Evolutionary conservation across 2,113 vertebrate genomes (phyloP).

Genomic region (Tapirus terrestris): DNA sequence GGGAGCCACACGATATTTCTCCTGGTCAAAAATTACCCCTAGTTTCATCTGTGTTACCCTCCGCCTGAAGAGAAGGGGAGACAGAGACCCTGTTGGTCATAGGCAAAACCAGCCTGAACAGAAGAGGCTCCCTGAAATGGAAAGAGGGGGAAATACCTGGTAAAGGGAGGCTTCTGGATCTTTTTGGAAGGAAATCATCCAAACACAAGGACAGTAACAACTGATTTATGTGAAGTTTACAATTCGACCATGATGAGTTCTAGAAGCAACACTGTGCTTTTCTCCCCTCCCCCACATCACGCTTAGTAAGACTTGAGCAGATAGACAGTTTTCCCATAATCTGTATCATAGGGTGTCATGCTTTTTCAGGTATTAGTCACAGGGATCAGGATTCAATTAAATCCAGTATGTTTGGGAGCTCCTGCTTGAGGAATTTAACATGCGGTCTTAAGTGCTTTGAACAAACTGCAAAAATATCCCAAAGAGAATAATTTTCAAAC

Average conservation of each 20-base stretch:
- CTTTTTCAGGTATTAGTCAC: conserved; percentile 69
- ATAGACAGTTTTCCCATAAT: conserved; percentile 46
- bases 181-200: neutral
- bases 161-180: neutral
- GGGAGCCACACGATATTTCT: neutral
- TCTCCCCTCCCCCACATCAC: neutral
- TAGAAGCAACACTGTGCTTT: neutral
- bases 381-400: conserved; percentile 73
- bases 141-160: neutral
- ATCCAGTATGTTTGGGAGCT: conserved; percentile 45
- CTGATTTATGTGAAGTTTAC: neutral
- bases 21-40: neutral
- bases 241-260: neutral
- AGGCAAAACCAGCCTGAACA: neutral
- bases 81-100: neutral
- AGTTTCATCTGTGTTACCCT: neutral
- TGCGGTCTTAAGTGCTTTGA: neutral
- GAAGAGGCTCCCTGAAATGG: neutral
- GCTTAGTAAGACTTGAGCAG: neutral
- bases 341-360: conserved; percentile 30
- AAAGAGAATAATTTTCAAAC: neutral
- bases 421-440: conserved; percentile 42
- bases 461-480: neutral
- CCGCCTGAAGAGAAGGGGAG: conserved; percentile 39
- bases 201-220: neutral